A percentile compares a stretch with the other conserved stretches of the same genome.
phyloP scores from a whole-genome alignment of 2,113 vertebrate species.

The Agapornis roseicollis region DNA sequence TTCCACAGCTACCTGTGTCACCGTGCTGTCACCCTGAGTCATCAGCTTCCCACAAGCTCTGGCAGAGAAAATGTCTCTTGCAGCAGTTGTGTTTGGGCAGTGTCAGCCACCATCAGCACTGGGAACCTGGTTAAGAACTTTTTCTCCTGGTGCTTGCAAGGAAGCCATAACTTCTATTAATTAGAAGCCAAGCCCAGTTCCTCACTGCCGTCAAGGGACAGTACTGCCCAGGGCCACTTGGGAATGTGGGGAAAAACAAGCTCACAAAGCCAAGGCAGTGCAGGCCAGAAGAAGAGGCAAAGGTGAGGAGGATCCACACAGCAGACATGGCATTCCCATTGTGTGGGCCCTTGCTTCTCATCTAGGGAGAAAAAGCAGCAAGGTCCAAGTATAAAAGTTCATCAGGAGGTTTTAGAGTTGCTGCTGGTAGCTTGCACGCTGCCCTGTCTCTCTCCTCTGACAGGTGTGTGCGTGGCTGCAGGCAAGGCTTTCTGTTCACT shows the following conservation, averaged over 20 bases:
- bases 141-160: neutral
- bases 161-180: neutral
- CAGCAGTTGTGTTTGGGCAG: fast-evolving
- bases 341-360: neutral
- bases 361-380: neutral
- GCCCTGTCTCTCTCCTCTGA: neutral
- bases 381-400: neutral
- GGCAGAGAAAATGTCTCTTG: fast-evolving
- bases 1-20: neutral
- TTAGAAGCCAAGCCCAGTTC: neutral
- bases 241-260: neutral
- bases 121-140: neutral
- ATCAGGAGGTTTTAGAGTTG: neutral
- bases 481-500: slow-evolving; percentile 2
- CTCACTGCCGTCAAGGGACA: neutral
- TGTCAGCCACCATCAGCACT: neutral
- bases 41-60: neutral
- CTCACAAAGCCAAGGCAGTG: neutral
- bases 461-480: neutral
- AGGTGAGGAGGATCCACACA: neutral
- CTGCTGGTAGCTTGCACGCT: neutral
- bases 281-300: neutral
- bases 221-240: neutral
- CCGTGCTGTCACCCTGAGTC: neutral
- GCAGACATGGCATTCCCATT: neutral